Base-by-base conservation (phyloP, 2,888 invertebrate species). In the Harpalus rufipes region DNA sequence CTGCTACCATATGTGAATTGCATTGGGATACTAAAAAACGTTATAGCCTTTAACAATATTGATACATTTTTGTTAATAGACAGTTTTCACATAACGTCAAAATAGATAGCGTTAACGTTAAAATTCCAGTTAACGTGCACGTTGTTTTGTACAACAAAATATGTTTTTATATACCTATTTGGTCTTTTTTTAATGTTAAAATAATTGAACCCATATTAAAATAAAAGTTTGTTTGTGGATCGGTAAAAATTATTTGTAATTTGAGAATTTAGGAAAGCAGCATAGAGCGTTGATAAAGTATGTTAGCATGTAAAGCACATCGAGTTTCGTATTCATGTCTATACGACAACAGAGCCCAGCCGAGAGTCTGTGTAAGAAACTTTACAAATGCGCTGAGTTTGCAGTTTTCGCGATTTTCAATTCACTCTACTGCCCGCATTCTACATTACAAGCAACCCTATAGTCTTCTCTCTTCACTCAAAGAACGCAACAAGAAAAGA, bases 331-430 rank as follows among this genome's bases (percentile, higher is more conserved):
- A 51, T 51, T 51, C 44, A 51, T 51, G 44, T 51, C 44, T 51
- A 8, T 8, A 5, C 32, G 10, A 51, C 44, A 51, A 51, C 44
- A 51, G 44, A 51, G 44, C 44, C 44, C 0, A 8, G 5, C 44
- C 44, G 6, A 44, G 3, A 44, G 44, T 51, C 10, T 32, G 10
- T 51, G 44, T 51, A 78, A 51, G 76, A 58, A 56, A 78, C 56
- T 78, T 51, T 56, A 18, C 56, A 78, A 25, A 58, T 56, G 51
- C 58, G 76, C 76, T 78, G 76, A 78, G 76, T 78, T 78, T 21
- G 56, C 76, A 58, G 58, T 56, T 78, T 78, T 78, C 56, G 58
- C 76, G 58, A 56, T 78, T 78, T 78, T 56, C 76, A 51, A 58
- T 78, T 41, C 72, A 18, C 44, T 59, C 59, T 65, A 25, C 65